Evolutionary conservation across 2,797 vertebrate genomes (phyloP), one percentile per base, ranked within the genome.

Genomic region (Clamator glandarius): DNA sequence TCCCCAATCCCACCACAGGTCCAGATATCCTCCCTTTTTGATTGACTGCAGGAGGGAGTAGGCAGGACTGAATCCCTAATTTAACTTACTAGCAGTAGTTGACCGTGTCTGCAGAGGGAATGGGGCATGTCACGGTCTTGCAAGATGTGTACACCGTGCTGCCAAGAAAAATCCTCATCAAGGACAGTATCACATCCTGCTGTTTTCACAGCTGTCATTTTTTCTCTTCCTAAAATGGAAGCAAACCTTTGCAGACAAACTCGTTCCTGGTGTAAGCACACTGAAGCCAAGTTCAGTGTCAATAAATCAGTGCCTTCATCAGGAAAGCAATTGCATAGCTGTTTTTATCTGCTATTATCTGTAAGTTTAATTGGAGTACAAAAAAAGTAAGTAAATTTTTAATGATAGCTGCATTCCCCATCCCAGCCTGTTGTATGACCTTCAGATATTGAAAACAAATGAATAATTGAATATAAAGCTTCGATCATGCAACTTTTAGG

Each of bases 311-410:
- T 90, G 83, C 73, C 83, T 61, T 94, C 89, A 59, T 91, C 89
- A 84, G 57, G 75, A 92, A 94, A 92, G 89, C 70, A 82, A 94
- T 63, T 67, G 82, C 70, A 51, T 39, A 52, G 89, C 91, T 96
- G 92, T 92, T 95, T 96, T 96, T 96, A 95, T 96, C 91, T 94
- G 90, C 79, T 98, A 98, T 98, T 98, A 98, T 98, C 98, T 98
- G 97, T 97, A 98, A 98, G 97, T 98, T 98, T 98, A 98, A 98
- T 98, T 98, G 98, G 97, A 98, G 97, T 98, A 98, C 98, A 98
- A 98, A 97, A 97, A 48, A 92, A 97, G 97, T 98, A 98, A 98
- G 98, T 99, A 97, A 98, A 99, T 99, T 98, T 99, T 99, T 99
- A 98, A 99, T 99, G 98, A 97, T 93, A 94, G 98, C 97, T 98